Percentiles rank a stretch among this genome's conserved stretches.
Conservation (phyloP, 2,888 invertebrate species). For the Megaustenia siamemsis region DNA sequence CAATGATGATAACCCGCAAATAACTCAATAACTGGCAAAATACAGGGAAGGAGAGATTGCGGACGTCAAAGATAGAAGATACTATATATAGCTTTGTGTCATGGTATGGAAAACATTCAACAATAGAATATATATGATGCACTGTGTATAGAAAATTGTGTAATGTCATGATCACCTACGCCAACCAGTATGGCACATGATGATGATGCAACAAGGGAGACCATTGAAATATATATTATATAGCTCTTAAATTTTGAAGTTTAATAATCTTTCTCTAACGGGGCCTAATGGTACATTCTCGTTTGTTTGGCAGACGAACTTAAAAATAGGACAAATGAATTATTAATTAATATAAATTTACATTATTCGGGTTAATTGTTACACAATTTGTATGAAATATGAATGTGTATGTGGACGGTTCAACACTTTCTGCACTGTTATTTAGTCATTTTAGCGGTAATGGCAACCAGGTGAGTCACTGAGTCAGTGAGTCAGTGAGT, state of each 20-base stretch:
- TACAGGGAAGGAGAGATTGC: no score
- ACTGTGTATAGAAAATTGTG: no score
- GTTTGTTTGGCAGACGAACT: background rate
- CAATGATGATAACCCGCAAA: no score
- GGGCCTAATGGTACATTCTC: background rate
- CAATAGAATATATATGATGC: no score
- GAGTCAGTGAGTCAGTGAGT: background rate
- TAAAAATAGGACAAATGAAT: background rate
- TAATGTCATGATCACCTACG: no score
- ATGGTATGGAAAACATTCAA: no score
- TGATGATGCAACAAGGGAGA: no score
- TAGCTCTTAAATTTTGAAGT: constrained; percentile 19
- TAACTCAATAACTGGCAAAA: no score
- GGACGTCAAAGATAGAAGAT: no score
- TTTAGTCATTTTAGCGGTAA: constrained; percentile 65
- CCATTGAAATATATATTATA: background rate
- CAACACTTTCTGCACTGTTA: constrained; percentile 68
- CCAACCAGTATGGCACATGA: no score
- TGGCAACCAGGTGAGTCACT: constrained; percentile 70
- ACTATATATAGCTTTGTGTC: no score
- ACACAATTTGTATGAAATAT: constrained; percentile 54
- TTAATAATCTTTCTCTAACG: background rate
- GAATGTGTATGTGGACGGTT: constrained; percentile 68
- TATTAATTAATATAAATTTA: background rate
- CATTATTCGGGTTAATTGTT: background rate